Conservation (phyloP, 2,888 invertebrate genomes). For the Andrena haemorrhoa region DNA sequence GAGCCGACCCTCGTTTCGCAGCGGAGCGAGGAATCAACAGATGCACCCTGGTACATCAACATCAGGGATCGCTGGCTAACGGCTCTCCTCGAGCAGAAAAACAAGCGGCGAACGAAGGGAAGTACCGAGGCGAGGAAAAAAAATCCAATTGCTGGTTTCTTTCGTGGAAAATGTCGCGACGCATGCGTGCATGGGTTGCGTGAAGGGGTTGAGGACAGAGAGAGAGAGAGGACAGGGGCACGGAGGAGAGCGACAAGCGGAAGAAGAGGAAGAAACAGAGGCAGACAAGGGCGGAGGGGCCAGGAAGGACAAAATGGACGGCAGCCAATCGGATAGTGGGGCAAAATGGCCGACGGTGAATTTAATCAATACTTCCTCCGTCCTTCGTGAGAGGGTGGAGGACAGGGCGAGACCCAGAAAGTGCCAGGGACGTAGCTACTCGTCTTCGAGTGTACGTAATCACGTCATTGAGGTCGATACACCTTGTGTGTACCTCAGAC, state of each 20-base stretch:
- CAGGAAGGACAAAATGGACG: constrained; percentile 83
- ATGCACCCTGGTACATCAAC: constrained; percentile 20
- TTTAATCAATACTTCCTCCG: constrained; percentile 84
- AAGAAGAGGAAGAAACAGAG: constrained; percentile 59
- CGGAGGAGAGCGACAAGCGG: constrained; percentile 17
- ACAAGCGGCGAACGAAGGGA: constrained; percentile 14
- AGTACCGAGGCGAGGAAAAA: constrained; percentile 27
- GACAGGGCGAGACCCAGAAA: constrained; percentile 79
- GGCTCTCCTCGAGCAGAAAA: constrained; percentile 25
- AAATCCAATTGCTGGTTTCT: constrained; percentile 67
- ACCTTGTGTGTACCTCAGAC: constrained; percentile 42
- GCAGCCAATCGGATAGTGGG: constrained; percentile 79
- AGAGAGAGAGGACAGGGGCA: not conserved
- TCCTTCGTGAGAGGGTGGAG: constrained; percentile 75
- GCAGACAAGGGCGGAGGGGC: constrained; percentile 46
- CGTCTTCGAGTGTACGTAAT: constrained; percentile 75
- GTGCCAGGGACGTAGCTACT: constrained; percentile 82
- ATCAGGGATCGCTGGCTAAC: not conserved
- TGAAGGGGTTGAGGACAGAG: constrained; percentile 65
- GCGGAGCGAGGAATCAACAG: constrained; percentile 44
- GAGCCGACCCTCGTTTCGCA: constrained; percentile 11
- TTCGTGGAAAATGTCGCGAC: constrained; percentile 77
- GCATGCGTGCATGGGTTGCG: constrained; percentile 72
- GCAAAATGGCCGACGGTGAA: constrained; percentile 84
- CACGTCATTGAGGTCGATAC: constrained; percentile 76